Conservation (phyloP, 2,888 invertebrate species). For the Caenorhabditis sp. region DNA sequence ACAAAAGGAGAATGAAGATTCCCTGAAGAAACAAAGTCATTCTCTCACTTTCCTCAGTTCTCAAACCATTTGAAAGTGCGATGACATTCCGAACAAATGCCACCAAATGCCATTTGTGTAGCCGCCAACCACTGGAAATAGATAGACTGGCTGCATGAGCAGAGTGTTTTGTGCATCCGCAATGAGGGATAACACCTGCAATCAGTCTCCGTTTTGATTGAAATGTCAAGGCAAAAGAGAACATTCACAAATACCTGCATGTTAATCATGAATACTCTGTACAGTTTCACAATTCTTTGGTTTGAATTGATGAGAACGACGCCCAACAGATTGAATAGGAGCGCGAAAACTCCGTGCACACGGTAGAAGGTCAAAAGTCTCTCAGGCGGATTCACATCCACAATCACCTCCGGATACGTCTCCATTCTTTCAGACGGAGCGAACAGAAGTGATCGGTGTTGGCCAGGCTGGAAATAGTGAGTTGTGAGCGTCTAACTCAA, state of each 20-base stretch:
- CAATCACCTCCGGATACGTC: constrained; percentile 30
- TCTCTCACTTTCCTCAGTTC: neutral
- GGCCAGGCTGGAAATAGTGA: neutral
- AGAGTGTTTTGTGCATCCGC: constrained; percentile 44
- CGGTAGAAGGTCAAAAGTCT: constrained; percentile 24
- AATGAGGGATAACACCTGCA: constrained; percentile 40
- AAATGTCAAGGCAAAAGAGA: neutral
- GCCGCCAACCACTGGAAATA: constrained; percentile 41
- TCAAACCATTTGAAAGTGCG: constrained; percentile 33
- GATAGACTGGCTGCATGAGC: constrained; percentile 43
- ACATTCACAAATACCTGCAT: no score
- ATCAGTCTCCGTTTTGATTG: neutral
- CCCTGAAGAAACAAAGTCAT: neutral
- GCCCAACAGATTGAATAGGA: constrained; percentile 37
- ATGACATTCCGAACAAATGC: constrained; percentile 21
- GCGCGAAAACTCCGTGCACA: constrained; percentile 30
- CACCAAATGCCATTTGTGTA: constrained; percentile 45
- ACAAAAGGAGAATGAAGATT: constrained; percentile 25
- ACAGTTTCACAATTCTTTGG: constrained; percentile 15
- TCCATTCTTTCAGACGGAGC: neutral
- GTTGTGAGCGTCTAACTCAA: neutral
- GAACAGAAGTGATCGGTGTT: no score
- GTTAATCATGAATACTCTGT: constrained; percentile 34
- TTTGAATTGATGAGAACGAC: constrained; percentile 36
- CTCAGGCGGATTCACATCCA: constrained; percentile 13